Percentiles rank a stretch among this genome's conserved stretches.
Conservation (phyloP, 2,888 invertebrate species). For the Lasioglossum malachurum region DNA sequence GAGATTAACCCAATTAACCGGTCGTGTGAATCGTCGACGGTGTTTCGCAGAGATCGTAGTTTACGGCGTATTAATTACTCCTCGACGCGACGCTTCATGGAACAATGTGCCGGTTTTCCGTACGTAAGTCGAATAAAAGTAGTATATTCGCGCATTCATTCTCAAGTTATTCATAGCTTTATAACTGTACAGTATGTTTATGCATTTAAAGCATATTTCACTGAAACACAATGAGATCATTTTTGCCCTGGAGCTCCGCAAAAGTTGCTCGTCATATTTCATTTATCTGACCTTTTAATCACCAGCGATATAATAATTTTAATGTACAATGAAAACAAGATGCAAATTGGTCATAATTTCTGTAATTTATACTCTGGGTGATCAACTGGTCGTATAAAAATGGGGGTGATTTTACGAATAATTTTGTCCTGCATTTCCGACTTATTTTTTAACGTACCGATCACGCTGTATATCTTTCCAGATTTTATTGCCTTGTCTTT, state of each 20-base stretch:
- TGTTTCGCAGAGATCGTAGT: not conserved
- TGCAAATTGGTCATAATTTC: no score
- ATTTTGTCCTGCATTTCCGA: not conserved
- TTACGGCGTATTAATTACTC: not conserved
- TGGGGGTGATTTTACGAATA: no score
- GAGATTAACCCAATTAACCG: not conserved
- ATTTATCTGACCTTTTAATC: no score
- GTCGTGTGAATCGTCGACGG: not conserved
- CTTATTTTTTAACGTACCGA: not conserved
- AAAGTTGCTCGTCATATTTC: not conserved
- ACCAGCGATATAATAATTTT: no score
- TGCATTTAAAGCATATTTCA: not conserved
- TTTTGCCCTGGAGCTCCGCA: not conserved
- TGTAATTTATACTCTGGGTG: no score
- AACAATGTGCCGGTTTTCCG: not conserved
- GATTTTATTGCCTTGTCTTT: not conserved
- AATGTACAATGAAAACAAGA: no score
- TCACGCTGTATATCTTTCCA: not conserved
- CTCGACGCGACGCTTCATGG: not conserved
- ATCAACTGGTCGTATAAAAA: no score
- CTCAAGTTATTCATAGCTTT: not conserved
- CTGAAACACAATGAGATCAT: not conserved
- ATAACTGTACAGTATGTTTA: not conserved
- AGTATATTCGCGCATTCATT: not conserved
- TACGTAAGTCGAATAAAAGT: not conserved